phyloP scores from a whole-genome alignment of 2,888 invertebrate genomes.

The Rotaria sp. region DNA sequence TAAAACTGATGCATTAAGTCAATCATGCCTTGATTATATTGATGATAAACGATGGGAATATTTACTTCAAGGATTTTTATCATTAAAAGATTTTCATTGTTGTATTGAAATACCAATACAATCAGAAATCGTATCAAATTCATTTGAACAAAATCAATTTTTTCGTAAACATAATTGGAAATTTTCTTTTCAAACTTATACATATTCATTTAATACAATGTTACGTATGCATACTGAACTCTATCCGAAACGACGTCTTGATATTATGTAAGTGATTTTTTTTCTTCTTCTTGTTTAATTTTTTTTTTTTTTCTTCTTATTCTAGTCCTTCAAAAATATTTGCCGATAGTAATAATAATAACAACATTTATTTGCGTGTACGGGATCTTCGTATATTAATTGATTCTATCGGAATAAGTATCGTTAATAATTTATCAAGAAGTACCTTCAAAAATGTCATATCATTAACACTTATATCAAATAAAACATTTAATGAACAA shows the following conservation, averaged over 20 bases:
- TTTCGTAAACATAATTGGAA: not conserved
- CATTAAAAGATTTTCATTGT: not conserved
- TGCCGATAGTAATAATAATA: not conserved
- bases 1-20: not conserved
- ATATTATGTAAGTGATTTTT: not conserved
- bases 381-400: constrained; percentile 4
- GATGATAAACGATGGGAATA: not conserved
- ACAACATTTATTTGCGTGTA: not conserved
- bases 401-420: not conserved
- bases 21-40: not conserved
- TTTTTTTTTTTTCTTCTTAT: not conserved
- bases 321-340: not conserved
- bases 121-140: not conserved
- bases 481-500: constrained; percentile 2
- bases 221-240: not conserved
- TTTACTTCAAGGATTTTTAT: not conserved
- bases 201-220: not conserved
- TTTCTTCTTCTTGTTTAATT: not conserved
- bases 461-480: not conserved
- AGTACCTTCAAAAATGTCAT: not conserved
- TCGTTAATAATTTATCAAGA: not conserved
- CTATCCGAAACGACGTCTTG: not conserved
- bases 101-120: not conserved
- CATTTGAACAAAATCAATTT: not conserved
- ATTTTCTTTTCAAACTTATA: not conserved